Evolutionary conservation across 2,113 vertebrate genomes (phyloP).

Genomic region (Nibea albiflora): DNA sequence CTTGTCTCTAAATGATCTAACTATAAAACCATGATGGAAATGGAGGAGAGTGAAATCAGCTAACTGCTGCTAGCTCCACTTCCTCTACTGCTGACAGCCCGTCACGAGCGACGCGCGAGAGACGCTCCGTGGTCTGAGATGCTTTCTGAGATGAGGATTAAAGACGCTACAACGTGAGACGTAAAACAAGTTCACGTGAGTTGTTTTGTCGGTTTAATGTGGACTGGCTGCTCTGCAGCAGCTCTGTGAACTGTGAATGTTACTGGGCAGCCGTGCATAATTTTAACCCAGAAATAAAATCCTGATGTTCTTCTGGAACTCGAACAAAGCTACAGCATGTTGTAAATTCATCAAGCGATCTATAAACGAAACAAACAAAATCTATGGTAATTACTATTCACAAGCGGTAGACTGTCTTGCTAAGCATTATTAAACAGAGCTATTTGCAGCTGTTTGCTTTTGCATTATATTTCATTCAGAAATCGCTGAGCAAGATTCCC

Average conservation of each 20-base stretch:
- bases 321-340: neutral
- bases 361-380: neutral
- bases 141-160: too few species aligned
- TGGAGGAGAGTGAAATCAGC: too few species aligned
- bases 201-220: neutral
- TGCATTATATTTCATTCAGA: constrained; percentile 28
- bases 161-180: neutral
- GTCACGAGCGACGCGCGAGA: too few species aligned
- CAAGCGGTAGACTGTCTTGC: neutral
- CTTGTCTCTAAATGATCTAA: too few species aligned
- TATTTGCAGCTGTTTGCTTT: constrained; percentile 26
- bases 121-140: too few species aligned
- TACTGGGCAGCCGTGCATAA: neutral
- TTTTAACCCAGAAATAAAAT: too few species aligned
- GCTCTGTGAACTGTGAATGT: neutral
- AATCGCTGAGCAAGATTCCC: constrained; percentile 42
- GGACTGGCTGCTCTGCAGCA: constrained; percentile 5
- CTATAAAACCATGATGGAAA: too few species aligned
- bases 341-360: constrained; percentile 1
- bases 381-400: neutral
- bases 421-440: constrained; percentile 3
- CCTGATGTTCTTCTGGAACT: neutral
- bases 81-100: neutral
- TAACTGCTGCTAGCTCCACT: neutral
- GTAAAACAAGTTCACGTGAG: neutral